These are phyloP conservation scores for Calidris pygmaea DNA, from an alignment of 2,113 vertebrate species.

Conservation along the genomic window DNA sequence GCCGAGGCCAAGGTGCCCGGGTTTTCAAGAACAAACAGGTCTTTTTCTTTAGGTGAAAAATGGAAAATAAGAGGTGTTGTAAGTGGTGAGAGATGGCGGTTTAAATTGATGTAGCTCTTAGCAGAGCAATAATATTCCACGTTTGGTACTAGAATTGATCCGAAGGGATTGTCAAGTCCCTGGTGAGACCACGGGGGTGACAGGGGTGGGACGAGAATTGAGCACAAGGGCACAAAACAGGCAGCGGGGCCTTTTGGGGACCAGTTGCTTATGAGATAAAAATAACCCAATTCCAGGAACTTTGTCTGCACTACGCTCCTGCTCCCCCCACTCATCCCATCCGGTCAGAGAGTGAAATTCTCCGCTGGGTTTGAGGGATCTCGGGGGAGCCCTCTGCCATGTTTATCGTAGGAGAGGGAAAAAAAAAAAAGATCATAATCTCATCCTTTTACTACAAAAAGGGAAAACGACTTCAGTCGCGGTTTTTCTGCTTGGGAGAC, in stretches of 20 bases:
- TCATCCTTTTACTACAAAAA: fast-evolving
- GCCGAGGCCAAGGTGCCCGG: neutral
- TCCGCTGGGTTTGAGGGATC: fast-evolving
- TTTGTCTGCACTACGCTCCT: slow-evolving; percentile 31
- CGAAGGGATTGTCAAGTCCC: neutral
- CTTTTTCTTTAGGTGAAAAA: slow-evolving; percentile 39
- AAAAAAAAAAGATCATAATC: too few relatives aligned
- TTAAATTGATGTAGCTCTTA: slow-evolving; percentile 2
- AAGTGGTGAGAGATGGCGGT: neutral
- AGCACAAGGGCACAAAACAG: neutral
- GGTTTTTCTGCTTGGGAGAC: neutral
- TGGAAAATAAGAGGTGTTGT: slow-evolving; percentile 30
- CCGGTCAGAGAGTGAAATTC: neutral
- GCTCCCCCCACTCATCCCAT: neutral
- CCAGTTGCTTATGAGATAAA: neutral
- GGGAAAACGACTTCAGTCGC: neutral
- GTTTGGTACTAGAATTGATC: neutral
- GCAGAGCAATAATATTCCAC: neutral
- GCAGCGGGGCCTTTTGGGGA: neutral
- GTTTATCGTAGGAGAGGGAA: fast-evolving
- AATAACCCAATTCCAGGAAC: neutral
- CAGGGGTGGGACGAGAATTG: neutral
- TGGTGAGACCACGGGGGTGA: neutral
- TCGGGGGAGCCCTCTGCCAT: neutral
- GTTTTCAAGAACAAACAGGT: slow-evolving; percentile 32